Conservation (phyloP, 2,113 vertebrate species). For the Eptesicus fuscus region DNA sequence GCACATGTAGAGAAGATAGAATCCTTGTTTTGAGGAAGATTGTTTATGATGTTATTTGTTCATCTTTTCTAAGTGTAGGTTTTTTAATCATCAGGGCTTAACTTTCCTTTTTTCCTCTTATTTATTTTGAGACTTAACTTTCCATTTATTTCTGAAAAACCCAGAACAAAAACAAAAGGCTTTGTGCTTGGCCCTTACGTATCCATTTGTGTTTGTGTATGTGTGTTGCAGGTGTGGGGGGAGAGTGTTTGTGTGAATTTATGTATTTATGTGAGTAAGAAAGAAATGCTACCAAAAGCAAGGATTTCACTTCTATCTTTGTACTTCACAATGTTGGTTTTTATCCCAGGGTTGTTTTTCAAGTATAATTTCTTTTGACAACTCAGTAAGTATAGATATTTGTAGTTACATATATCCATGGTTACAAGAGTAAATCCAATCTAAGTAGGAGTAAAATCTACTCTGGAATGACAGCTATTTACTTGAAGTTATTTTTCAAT, state of each 20-base stretch:
- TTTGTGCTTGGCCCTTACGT: neutral
- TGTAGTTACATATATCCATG: neutral
- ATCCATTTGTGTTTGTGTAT: neutral
- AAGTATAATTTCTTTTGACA: slow-evolving; percentile 22
- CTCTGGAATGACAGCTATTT: neutral
- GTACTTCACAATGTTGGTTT: neutral
- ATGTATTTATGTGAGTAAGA: neutral
- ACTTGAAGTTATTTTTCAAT: neutral
- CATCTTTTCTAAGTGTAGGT: neutral
- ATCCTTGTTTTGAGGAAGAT: neutral
- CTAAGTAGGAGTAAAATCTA: neutral
- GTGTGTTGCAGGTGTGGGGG: no score
- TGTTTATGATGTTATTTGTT: neutral
- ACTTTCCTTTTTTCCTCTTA: neutral
- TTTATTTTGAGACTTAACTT: neutral
- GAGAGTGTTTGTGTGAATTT: neutral
- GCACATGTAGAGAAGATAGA: neutral
- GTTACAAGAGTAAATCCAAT: neutral
- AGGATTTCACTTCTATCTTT: neutral
- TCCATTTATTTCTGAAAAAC: neutral
- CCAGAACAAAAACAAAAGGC: neutral
- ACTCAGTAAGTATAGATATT: neutral
- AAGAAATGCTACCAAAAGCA: neutral
- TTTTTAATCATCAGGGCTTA: neutral
- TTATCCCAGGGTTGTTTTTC: neutral